A percentile compares a stretch with the other conserved stretches of the same genome.
Evolutionary conservation across 2,113 vertebrate genomes (phyloP).

Genomic region (Pantherophis guttatus): DNA sequence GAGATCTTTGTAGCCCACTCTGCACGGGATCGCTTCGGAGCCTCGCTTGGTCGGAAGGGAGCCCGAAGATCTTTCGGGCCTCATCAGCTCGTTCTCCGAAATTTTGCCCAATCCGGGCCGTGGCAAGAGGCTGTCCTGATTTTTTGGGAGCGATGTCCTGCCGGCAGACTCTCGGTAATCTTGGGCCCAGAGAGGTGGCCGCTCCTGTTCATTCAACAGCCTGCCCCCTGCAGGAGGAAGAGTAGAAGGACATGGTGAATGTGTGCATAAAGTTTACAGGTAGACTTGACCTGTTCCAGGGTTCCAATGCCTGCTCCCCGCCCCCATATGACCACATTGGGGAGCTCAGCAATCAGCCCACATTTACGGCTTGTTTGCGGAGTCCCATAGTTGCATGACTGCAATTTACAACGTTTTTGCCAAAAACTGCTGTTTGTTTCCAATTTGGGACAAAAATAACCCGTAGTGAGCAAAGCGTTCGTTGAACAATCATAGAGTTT

Average conservation of each 20-base stretch:
- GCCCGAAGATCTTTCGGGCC: neutral
- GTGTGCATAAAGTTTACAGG: neutral
- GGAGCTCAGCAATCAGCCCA: no score
- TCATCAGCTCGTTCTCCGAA: neutral
- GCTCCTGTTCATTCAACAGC: neutral
- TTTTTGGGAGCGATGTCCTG: neutral
- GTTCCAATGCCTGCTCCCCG: no score
- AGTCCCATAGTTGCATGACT: neutral
- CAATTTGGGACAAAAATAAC: neutral
- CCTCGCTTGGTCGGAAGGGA: neutral
- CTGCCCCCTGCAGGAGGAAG: neutral
- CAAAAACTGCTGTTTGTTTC: neutral
- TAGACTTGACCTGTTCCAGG: neutral
- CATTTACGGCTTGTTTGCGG: neutral
- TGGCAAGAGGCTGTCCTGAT: neutral
- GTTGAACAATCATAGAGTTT: neutral
- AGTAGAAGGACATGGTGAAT: neutral
- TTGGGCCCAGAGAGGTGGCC: neutral
- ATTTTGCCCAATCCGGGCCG: neutral
- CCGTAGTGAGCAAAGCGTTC: neutral
- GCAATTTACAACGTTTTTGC: neutral
- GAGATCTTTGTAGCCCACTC: conserved; percentile 50
- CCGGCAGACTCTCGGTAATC: neutral
- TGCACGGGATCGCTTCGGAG: conserved; percentile 6
- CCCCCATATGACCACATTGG: no score